Evolutionary conservation across 2,113 vertebrate species (phyloP), one percentile per base, ranked within the genome.

Genomic region (Hepsetus odoe): DNA sequence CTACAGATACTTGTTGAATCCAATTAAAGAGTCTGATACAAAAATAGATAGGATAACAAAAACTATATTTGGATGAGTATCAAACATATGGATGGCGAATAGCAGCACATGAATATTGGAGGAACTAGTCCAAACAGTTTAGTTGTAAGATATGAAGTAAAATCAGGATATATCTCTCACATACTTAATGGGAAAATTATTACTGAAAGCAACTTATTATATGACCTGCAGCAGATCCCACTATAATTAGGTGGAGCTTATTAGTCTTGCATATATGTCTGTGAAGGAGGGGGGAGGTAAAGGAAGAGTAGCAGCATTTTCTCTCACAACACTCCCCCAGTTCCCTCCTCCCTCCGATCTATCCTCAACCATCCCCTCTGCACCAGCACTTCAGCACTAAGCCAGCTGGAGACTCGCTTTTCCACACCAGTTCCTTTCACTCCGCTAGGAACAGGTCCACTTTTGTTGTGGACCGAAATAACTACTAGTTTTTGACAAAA

Each of bases 211-310:
- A 11, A 42, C 40, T 10, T n/a, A 33, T 32, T 20, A 16, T n/a
- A 49, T 20, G 46, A 49, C 46, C 18, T 55, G n/a, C n/a, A 22
- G n/a, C 24, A 40, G 35, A 59, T 61, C 30, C 20, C 28, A 67
- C 22, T 56, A n/a, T 64, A 74, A 73, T 77, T 55, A 74, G 79
- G 78, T 38, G 83, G 80, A 80, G 83, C 69, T 77, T 68, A 30
- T 73, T 64, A 40, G 65, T 69, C 38, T 20, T 53, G 73, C 22
- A 79, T 62, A 59, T 72, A 51, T 71, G 65, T 61, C n/a, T n/a
- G 42, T 66, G 18, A 65, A 62, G 40, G 10, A 53, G 14, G 55
- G 40, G 32, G 81, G 51, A 68, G 67, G 51, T 55, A 71, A 74
- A 70, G 14, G 38, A 58, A 74, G 55, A 51, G 66, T 67, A 72